Base-by-base conservation (phyloP, 2,113 vertebrate genomes). In the Turnix velox region DNA sequence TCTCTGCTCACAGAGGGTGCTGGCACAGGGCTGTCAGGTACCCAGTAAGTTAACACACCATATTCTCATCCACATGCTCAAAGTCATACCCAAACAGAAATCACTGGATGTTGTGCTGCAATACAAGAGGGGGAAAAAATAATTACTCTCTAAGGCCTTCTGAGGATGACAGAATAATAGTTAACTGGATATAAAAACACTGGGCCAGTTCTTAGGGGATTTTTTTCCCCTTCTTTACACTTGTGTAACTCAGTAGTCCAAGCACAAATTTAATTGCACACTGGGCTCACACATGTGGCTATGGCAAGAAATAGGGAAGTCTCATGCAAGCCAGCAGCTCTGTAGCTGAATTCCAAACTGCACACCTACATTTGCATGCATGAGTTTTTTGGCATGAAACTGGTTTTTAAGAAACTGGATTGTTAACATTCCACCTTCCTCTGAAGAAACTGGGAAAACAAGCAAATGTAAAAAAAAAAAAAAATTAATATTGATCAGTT, bases 171-270 rank as follows among this genome's bases (percentile, higher is more conserved):
- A 90, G 28, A 71, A 48, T 12, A 37, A 46, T 16, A 39, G 17
- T 31, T 31, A 63, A 14, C 31, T 24, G 45, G 33, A 22, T 61
- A 3, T 45, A 48, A 69, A 61, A 88, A 25, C 6, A 25, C 14
- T 25, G 14, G 6, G 57, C 4, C 1, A 1, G 0, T 59, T 74
- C 68, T 25, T 6, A 73, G 16, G 15, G 12, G 8, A 0, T 12
- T 13, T 40, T 40, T 18, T 2, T 6, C 18, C 4, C 6, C 7
- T 5, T 19, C 18, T n/a, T 54, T 52, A 37, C 39, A 18, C 22
- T 51, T 46, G 22, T 14, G 24, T 45, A 67, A 7, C 43, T 49
- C 72, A 46, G 27, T n/a, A 69, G 30, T 33, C 42, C 63, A 51
- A 68, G 59, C 54, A 42, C 15, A 63, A 65, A 55, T 16, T 12